Evolutionary conservation across 1,140 invertebrate species (phyloP).

Genomic region (Zaprionus lachaisei): DNA sequence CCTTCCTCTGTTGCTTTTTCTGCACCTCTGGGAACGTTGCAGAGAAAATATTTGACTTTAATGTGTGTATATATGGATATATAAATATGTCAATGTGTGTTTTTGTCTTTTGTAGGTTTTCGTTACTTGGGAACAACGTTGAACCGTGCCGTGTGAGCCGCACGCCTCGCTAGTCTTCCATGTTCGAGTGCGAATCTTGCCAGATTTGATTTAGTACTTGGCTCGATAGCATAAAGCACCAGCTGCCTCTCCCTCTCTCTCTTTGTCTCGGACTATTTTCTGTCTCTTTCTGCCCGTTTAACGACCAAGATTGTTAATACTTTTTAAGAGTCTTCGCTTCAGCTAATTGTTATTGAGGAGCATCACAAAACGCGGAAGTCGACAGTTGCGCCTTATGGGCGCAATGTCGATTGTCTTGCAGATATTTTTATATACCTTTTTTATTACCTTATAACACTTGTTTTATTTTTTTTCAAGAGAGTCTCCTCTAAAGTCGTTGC

Average conservation of each 20-base stretch:
- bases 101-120: conserved; percentile 54
- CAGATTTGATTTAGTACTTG: conserved; percentile 24
- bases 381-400: background rate
- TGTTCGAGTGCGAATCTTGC: conserved; percentile 1
- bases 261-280: background rate
- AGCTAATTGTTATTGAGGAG: conserved; percentile 6
- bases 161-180: background rate
- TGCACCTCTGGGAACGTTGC: conserved; percentile 60
- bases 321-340: background rate
- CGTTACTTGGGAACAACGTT: conserved; percentile 35
- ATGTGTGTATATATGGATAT: conserved; percentile 66
- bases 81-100: conserved; percentile 72
- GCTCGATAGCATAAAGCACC: background rate
- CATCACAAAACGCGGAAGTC: conserved; percentile 2
- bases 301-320: conserved; percentile 3
- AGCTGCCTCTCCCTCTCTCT: background rate
- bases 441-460: background rate
- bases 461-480: background rate
- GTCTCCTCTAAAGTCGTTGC: background rate
- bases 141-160: conserved; percentile 37
- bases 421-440: background rate
- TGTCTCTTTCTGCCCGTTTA: background rate
- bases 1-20: conserved; percentile 28
- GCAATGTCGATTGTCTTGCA: background rate
- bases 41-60: conserved; percentile 77